Evolutionary conservation across 2,797 vertebrate genomes (phyloP).

Genomic region (Sternotherus odoratus): DNA sequence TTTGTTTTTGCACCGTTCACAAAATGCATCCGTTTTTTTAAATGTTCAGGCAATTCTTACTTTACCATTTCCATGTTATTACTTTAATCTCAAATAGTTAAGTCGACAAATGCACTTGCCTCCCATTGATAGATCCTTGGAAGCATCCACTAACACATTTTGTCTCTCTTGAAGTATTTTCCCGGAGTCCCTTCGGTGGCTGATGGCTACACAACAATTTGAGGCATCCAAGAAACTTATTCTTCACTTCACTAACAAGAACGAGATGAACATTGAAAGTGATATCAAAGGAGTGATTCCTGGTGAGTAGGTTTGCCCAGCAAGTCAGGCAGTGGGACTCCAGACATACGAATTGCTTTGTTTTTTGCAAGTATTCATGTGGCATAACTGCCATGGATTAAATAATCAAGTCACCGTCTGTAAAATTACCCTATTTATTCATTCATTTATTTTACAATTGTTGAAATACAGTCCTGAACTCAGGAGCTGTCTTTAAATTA

Average conservation of each 20-base stretch:
- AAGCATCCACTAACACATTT: neutral
- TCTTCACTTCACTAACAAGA: slow-evolving; percentile 89
- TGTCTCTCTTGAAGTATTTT: slow-evolving; percentile 87
- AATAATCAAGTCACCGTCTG: neutral
- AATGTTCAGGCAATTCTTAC: neutral
- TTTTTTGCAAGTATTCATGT: neutral
- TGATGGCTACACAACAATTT: slow-evolving; percentile 96
- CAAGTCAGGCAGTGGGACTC: neutral
- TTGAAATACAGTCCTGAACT: neutral
- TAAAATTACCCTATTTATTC: neutral
- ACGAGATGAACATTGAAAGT: slow-evolving; percentile 84
- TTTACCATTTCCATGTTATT: too few species aligned
- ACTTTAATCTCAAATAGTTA: too few species aligned
- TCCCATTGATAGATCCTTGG: neutral
- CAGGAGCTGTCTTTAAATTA: neutral
- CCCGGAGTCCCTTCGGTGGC: slow-evolving; percentile 96
- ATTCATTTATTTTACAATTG: neutral
- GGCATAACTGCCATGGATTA: neutral
- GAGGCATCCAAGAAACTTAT: slow-evolving; percentile 91
- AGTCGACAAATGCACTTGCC: neutral
- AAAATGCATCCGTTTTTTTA: neutral
- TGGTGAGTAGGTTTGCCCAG: slow-evolving; percentile 80
- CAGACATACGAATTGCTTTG: neutral
- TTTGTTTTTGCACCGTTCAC: neutral
- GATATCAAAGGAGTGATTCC: slow-evolving; percentile 90